A percentile compares a stretch with the other conserved stretches of the same genome.
Conservation (phyloP, 2,888 invertebrate genomes). For the Eilema depressum region DNA sequence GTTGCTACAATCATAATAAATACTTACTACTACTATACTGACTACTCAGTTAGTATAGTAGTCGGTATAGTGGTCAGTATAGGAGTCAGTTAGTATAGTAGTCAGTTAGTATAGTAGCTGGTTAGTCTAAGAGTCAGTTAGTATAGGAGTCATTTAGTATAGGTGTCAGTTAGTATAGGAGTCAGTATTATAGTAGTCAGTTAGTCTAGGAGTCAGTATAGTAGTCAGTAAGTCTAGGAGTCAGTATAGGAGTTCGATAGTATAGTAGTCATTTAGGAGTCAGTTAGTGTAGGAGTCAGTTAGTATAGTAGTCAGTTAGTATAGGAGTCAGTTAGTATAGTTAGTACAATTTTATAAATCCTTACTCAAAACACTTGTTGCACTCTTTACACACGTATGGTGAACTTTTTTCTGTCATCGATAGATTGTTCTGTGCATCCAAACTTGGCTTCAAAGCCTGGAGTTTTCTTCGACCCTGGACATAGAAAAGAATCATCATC, state of each 20-base stretch:
- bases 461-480: slow-evolving; percentile 44
- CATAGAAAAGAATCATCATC: slow-evolving; percentile 23
- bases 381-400: slow-evolving; percentile 64
- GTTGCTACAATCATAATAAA: slow-evolving; percentile 54
- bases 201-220: neutral
- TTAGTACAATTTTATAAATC: slow-evolving; percentile 22
- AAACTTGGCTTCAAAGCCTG: slow-evolving; percentile 40
- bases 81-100: too few relatives aligned
- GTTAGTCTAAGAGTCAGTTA: too few relatives aligned
- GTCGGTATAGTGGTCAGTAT: too few relatives aligned
- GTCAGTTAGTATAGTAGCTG: neutral
- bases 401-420: slow-evolving; percentile 48
- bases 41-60: too few relatives aligned
- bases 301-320: too few relatives aligned
- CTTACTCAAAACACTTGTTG: slow-evolving; percentile 71
- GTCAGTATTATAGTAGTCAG: too few relatives aligned
- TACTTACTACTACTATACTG: too few relatives aligned
- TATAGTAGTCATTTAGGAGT: too few relatives aligned
- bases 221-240: neutral
- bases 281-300: neutral
- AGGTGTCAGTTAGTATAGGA: too few relatives aligned
- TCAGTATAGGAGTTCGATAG: too few relatives aligned
- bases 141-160: too few relatives aligned
- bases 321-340: neutral
- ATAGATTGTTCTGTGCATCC: slow-evolving; percentile 39